These are phyloP conservation scores for Aelia acuminata DNA, from an alignment of 2,888 invertebrate genomes.

Conservation along the genomic window DNA sequence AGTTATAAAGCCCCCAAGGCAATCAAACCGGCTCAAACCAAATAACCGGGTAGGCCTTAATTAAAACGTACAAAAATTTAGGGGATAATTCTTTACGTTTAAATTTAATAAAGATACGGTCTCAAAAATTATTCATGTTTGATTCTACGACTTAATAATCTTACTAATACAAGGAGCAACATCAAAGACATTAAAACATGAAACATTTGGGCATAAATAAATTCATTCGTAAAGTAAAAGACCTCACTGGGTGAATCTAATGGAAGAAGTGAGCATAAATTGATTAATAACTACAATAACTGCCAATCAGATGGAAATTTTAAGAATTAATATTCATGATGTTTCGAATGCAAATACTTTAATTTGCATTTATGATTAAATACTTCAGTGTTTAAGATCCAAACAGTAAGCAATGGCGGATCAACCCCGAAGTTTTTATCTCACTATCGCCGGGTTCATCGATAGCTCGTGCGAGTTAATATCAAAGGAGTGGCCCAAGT, in stretches of 20 bases:
- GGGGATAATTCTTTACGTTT: neutral
- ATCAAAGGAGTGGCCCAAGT: no score
- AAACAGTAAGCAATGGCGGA: neutral
- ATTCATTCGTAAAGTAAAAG: neutral
- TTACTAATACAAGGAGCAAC: no score
- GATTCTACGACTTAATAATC: neutral
- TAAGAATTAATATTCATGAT: neutral
- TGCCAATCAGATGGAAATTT: neutral
- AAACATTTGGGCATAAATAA: neutral
- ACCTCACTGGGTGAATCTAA: neutral
- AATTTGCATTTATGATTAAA: neutral
- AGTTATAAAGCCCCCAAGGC: neutral
- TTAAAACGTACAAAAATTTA: neutral
- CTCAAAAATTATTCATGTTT: neutral
- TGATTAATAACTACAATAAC: neutral
- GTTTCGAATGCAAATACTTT: neutral
- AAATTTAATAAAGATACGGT: neutral
- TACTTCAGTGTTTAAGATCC: neutral
- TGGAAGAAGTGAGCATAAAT: neutral
- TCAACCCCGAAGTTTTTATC: neutral
- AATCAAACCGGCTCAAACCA: slow-evolving; percentile 2
- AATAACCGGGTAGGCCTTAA: neutral
- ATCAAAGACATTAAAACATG: neutral
- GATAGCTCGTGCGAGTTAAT: no score
- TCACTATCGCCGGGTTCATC: no score